Conservation (phyloP, 2,888 invertebrate genomes). For the Latheticus oryzae region DNA sequence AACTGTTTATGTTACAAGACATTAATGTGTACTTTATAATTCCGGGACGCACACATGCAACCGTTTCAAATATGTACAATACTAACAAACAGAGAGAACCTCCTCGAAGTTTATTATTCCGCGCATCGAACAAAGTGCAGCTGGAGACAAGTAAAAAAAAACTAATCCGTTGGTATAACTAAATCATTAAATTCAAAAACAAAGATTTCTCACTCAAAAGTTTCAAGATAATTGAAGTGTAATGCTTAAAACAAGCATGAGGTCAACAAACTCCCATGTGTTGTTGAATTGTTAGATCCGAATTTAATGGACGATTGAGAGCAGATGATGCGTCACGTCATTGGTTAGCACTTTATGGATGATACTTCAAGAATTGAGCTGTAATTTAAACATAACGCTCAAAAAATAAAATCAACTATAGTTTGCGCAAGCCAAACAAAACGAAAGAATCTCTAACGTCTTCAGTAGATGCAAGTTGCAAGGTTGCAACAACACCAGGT, state of each 20-base stretch:
- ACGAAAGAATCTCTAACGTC: conserved; percentile 12
- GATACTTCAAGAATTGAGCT: conserved; percentile 3
- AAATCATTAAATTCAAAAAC: not conserved
- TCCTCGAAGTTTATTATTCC: conserved; percentile 52
- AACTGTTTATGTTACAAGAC: conserved; percentile 38
- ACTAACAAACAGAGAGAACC: conserved; percentile 51
- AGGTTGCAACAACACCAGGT: conserved; percentile 35
- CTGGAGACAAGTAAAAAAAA: conserved; percentile 49
- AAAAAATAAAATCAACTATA: conserved; percentile 26
- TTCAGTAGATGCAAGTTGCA: conserved; percentile 28
- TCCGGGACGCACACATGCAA: conserved; percentile 45
- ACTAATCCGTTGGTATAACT: conserved; percentile 20
- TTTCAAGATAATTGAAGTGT: conserved; percentile 27
- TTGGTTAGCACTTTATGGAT: conserved; percentile 4
- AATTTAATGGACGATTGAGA: conserved; percentile 29
- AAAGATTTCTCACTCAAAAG: conserved; percentile 2
- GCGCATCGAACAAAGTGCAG: conserved; percentile 48
- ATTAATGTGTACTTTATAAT: conserved; percentile 41
- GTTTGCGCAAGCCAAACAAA: conserved; percentile 20
- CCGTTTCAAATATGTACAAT: conserved; percentile 46
- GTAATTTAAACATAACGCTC: too few relatives aligned
- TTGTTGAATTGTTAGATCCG: conserved; percentile 24
- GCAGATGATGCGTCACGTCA: conserved; percentile 27
- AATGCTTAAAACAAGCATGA: conserved; percentile 23
- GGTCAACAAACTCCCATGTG: conserved; percentile 40